Percentiles rank a stretch among this genome's conserved stretches.
Evolutionary conservation across 2,113 vertebrate species (phyloP).

Genomic region (Cyprinodon brontotheroides): DNA sequence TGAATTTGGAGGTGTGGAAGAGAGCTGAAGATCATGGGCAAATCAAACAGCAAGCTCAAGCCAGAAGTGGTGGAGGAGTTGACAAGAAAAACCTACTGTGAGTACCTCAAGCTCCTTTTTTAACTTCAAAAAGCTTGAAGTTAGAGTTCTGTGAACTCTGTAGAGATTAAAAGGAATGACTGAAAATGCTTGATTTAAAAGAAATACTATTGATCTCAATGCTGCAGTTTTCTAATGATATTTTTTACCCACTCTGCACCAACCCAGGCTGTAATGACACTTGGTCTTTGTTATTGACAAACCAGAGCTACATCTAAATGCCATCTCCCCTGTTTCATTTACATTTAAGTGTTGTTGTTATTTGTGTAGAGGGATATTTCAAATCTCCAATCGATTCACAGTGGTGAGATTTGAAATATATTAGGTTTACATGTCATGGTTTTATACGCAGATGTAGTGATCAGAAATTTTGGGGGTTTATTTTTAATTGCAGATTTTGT

Average conservation of each 20-base stretch:
- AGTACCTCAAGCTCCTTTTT: slow-evolving; percentile 67
- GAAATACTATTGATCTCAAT: slow-evolving; percentile 13
- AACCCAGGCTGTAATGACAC: slow-evolving; percentile 17
- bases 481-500: neutral
- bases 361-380: slow-evolving; percentile 40
- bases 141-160: slow-evolving; percentile 1
- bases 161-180: neutral
- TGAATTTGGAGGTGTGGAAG: slow-evolving; percentile 62
- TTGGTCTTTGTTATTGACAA: slow-evolving; percentile 25
- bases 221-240: slow-evolving; percentile 25
- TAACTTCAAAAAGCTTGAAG: slow-evolving; percentile 13
- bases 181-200: slow-evolving; percentile 6
- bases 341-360: slow-evolving; percentile 37
- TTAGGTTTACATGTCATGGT: slow-evolving; percentile 9
- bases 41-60: slow-evolving; percentile 95
- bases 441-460: too few species aligned
- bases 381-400: too few species aligned
- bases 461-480: neutral
- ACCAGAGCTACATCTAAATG: slow-evolving; percentile 21
- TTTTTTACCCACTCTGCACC: slow-evolving; percentile 19
- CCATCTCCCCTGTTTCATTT: slow-evolving; percentile 36
- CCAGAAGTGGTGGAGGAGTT: slow-evolving; percentile 93
- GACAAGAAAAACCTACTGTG: slow-evolving; percentile 94
- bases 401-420: slow-evolving; percentile 43
- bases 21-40: slow-evolving; percentile 84